These are phyloP conservation scores for Macrotrachela quadricornifera DNA, from an alignment of 1,140 invertebrate species.

Conservation along the genomic window DNA sequence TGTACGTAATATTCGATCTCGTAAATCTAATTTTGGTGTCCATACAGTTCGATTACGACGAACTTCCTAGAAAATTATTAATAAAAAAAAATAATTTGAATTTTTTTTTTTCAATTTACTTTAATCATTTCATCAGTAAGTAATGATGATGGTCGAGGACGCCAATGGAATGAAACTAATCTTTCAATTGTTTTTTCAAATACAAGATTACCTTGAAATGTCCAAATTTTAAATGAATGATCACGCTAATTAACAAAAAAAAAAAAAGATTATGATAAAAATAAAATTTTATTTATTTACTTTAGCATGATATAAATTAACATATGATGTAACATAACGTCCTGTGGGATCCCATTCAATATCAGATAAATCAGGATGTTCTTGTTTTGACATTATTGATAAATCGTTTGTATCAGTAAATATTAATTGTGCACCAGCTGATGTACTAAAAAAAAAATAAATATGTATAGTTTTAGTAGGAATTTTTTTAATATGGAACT, in stretches of 20 bases:
- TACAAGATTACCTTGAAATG: constrained; percentile 55
- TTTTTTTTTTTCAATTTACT: constrained; percentile 15
- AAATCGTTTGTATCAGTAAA: no score
- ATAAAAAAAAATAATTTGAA: neutral
- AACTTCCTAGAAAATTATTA: neutral
- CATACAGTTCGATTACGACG: constrained; percentile 4
- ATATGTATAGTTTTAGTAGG: no score
- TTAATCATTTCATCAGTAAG: constrained; percentile 42
- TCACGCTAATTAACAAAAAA: constrained; percentile 40
- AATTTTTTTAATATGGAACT: no score
- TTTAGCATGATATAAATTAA: constrained; percentile 83
- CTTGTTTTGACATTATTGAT: constrained; percentile 18
- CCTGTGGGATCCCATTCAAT: constrained; percentile 98
- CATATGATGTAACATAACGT: constrained; percentile 77
- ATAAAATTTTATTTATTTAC: constrained; percentile 26
- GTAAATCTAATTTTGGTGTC: constrained; percentile 1
- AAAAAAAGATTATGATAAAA: constrained; percentile 4
- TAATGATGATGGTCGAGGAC: constrained; percentile 68
- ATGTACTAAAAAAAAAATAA: no score
- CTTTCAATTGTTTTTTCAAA: constrained; percentile 62
- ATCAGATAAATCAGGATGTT: constrained; percentile 80
- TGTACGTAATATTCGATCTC: neutral
- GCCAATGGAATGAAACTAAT: constrained; percentile 84
- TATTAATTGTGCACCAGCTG: no score
- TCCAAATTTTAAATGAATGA: constrained; percentile 88